Evolutionary conservation across 2,888 invertebrate genomes (phyloP).

Genomic region (Acleris sparsana): DNA sequence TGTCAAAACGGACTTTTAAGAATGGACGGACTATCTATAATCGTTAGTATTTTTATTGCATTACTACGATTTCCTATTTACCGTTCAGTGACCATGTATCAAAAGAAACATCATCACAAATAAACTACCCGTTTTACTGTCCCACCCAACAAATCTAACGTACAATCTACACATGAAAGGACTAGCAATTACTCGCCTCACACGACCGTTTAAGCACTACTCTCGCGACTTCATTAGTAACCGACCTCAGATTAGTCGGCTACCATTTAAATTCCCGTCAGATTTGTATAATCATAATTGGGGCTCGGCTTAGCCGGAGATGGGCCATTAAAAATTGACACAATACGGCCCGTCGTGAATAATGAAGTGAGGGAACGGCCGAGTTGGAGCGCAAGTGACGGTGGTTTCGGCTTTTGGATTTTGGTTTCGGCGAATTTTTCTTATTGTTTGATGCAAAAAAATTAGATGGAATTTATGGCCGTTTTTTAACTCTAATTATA

Average conservation of each 20-base stretch:
- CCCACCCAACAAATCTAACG: background rate
- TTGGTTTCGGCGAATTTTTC: background rate
- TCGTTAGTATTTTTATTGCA: too few relatives aligned
- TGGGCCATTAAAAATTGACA: constrained; percentile 35
- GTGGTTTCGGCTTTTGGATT: constrained; percentile 4
- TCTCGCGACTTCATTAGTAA: constrained; percentile 7
- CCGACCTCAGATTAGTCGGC: constrained; percentile 5
- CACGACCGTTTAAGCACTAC: constrained; percentile 2
- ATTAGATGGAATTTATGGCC: too few relatives aligned
- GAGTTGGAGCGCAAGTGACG: background rate
- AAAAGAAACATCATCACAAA: background rate
- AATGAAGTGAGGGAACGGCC: constrained; percentile 12
- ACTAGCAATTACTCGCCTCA: background rate
- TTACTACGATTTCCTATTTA: too few relatives aligned
- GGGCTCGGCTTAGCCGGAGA: constrained; percentile 30
- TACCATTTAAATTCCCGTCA: constrained; percentile 16
- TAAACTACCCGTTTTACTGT: background rate
- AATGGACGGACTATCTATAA: too few relatives aligned
- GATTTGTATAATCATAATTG: constrained; percentile 31
- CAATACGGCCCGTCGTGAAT: constrained; percentile 26
- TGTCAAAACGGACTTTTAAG: too few relatives aligned
- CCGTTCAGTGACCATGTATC: too few relatives aligned
- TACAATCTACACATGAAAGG: background rate
- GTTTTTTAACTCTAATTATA: too few relatives aligned
- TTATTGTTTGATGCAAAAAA: background rate